Percentiles rank a stretch among this genome's conserved stretches.
Conservation (phyloP, 2,888 invertebrate genomes). For the Tanypteryx hageni region DNA sequence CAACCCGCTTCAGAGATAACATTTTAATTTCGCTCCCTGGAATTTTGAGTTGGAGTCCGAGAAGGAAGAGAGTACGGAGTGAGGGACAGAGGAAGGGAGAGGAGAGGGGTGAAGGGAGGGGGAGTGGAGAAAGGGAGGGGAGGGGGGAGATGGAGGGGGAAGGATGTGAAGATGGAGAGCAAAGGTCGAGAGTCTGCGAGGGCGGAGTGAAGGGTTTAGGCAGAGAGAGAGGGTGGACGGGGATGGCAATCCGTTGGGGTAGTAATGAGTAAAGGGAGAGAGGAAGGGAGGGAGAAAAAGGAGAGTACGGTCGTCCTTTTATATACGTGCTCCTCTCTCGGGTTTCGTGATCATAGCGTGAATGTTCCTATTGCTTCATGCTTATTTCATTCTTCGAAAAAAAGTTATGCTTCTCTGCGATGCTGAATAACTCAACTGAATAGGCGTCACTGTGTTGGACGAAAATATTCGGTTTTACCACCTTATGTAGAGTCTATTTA, state of each 20-base stretch:
- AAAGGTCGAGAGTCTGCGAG: slow-evolving; percentile 50
- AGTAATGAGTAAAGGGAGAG: slow-evolving; percentile 55
- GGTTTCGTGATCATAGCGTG: slow-evolving; percentile 48
- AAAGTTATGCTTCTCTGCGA: not conserved
- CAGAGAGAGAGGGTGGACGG: not conserved
- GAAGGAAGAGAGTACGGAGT: slow-evolving; percentile 1
- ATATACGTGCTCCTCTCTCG: slow-evolving; percentile 53
- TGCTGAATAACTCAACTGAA: not conserved
- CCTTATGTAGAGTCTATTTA: too few species aligned
- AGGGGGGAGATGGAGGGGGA: not conserved
- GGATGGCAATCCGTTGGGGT: slow-evolving; percentile 53
- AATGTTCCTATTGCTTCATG: slow-evolving; percentile 52
- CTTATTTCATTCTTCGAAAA: slow-evolving; percentile 1
- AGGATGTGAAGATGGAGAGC: slow-evolving; percentile 45
- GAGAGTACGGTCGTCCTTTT: slow-evolving; percentile 26
- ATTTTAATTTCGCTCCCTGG: slow-evolving; percentile 63
- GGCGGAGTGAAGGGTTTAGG: not conserved
- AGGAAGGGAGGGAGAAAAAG: not conserved
- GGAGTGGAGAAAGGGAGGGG: not conserved
- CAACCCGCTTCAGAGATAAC: slow-evolving; percentile 64
- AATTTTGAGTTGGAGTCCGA: slow-evolving; percentile 59
- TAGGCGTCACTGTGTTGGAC: not conserved
- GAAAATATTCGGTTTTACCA: not conserved
- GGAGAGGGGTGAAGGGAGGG: not conserved
- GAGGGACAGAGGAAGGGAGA: not conserved